Base-by-base conservation (phyloP, 2,113 vertebrate genomes). In the Verasper variegatus region DNA sequence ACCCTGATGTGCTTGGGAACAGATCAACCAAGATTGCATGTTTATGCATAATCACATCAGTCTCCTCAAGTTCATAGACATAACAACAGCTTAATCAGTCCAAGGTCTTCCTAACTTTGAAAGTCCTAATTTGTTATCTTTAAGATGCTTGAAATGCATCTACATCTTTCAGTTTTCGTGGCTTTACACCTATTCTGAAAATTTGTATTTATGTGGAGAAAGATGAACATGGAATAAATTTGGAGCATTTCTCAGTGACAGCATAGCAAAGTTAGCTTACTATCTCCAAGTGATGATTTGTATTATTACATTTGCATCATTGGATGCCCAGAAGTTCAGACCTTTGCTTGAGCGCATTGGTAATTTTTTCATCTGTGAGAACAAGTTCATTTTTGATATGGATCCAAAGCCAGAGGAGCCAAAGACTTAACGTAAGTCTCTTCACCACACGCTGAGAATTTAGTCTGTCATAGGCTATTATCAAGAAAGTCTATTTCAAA, bases 391-490 rank as follows among this genome's bases (percentile, higher is more conserved):
- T n/a, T 21, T 7, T 13, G 24, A 81, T 20, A 14, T 2, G 11
- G 31, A 61, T 47, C 20, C 47, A 27, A 13, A 37, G 49, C 15
- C 49, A 54, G 45, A 27, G 11, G 63, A 70, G 26, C 42, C n/a
- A 9, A 14, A 64, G 59, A 47, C 47, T 68, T 60, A 63, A 45
- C 5, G 5, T 21, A 40, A 74, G 37, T 51, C 66, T 56, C 54
- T 58, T 42, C 26, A 57, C 23, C 70, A 31, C 37, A 17, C 49
- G 24, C 61, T 12, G 56, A 60, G 12, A n/a, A 15, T 40, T 40
- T 20, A 40, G 20, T 66, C 0, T 59, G 11, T 20, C 79, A 40
- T 40, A 40, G 37, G 37, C 23, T 0, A 0, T 74, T 35, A 45
- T 52, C 31, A 65, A 15, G 2, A 35, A 75, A 72, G 57, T 62